Evolutionary conservation across 2,113 vertebrate genomes (phyloP).

Genomic region (Neolamprologus sp.): DNA sequence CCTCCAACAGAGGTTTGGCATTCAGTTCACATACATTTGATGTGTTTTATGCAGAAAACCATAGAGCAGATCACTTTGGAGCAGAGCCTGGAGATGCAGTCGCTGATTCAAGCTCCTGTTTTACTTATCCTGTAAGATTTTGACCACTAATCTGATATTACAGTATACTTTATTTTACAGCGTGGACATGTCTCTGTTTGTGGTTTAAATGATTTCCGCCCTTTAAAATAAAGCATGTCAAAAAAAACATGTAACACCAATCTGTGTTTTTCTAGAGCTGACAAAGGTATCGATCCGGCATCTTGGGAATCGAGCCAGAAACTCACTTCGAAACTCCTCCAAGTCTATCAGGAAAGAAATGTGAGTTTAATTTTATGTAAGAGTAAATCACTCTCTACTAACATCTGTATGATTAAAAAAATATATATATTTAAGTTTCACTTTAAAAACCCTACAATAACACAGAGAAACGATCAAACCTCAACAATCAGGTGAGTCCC

Average conservation of each 20-base stretch:
- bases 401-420: background rate
- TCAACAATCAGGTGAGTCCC: background rate
- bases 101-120: constrained; percentile 65
- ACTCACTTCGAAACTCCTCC: background rate
- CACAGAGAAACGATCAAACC: background rate
- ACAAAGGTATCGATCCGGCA: background rate
- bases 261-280: constrained; percentile 25
- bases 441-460: background rate
- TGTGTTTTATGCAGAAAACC: constrained; percentile 62
- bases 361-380: background rate
- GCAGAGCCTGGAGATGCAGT: constrained; percentile 48
- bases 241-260: background rate
- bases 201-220: background rate
- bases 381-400: background rate
- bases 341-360: background rate
- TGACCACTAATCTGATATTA: background rate
- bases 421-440: background rate
- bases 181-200: background rate
- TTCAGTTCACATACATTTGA: background rate
- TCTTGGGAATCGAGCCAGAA: background rate
- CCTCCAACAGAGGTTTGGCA: background rate
- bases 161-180: background rate
- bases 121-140: constrained; percentile 78
- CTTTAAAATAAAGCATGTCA: background rate
- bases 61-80: constrained; percentile 47